Base-by-base conservation (phyloP, 1,140 invertebrate species). In the Meloidogyne floridensis region DNA sequence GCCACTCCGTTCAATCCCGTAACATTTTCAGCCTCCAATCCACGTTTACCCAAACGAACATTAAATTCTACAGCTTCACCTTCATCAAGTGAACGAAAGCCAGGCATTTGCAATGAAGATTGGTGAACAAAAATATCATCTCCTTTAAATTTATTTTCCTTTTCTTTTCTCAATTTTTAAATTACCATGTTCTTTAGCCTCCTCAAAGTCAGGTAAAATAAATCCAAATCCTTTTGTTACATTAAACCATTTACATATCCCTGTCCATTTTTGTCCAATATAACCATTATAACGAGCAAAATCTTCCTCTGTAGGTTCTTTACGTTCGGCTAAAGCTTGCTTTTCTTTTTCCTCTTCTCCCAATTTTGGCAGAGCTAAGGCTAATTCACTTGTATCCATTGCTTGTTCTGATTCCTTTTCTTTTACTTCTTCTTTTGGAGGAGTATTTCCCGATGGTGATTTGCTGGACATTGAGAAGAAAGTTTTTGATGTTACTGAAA, bases 191-290 rank as follows among this genome's bases (percentile, higher is more conserved):
- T 74, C 77, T 59, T 81, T 80, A 32, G 81, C 81, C 54, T 82
- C 70, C 43, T 82, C 81, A 53, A 42, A 51, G 18, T 82, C 81
- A 47, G 81, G 81, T 18, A 82, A 43, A 42, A 82, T 78, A 81
- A 82, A 82, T 53, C 81, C 81, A 70, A 80, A 82, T 54, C 81
- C 81, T 72, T 82, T 82, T 32, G 77, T 81, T 13, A 82, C 81
- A 71, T 82, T 82, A 72, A 82, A 82, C 81, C 81, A 82, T 73
- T 79, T 79, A 72, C 77, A 79, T 20, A 79, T 72, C 18, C 81
- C 81, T 9, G 69, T 82, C 81, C 81, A 82, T 47, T 82, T 82
- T 74, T 82, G 81, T 18, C 81, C 81, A 43, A 82, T 75, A 74
- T 82, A 82, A 72, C 18, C 32, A 20, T 82, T 73, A 75, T 82